Base-by-base conservation (phyloP, 1,140 invertebrate species). In the Papilio helenus region DNA sequence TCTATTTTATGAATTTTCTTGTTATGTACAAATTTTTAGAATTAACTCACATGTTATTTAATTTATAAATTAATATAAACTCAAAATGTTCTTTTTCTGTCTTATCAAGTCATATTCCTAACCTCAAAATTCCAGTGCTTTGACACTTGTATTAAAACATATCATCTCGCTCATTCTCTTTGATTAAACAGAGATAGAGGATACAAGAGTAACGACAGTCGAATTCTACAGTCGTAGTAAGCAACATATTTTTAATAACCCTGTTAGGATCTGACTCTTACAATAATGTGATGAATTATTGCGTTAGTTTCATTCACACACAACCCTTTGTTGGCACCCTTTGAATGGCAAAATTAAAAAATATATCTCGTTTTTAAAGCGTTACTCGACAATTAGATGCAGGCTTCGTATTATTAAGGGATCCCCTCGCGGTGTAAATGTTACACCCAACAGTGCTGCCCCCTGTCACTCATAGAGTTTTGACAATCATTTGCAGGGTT, bases 341-440 rank as follows among this genome's bases (percentile, higher is more conserved):
- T 83, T 80, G 80, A 76, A 55, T 82, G 81, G 76, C 72, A 77
- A 84, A 84, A 88, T 88, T 86, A 86, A 85, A 87, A 87, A 83
- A 79, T 82, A 71, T 82, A 81, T 61, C 55, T 76, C 76, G 73
- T 81, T 82, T 86, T 84, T 80, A 85, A 80, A 87, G 80, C 61
- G 58, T 83, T 83, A 79, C 81, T 76, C 68, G 79, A 85, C 88
- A 90, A 90, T 90, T 90, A 89, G 84, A 87, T 86, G 87, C 88
- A 90, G 87, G 81, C 86, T 87, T 84, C 82, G 84, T 86, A 87
- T 85, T 87, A 87, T 90, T 88, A 89, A 90, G 88, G 84, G 78
- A 85, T 83, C 86, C 89, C 89, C 84, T 81, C 55, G 72, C 65
- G 51, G 58, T 79, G 76, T 61, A 78, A 84, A 84, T 82, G 79